These are phyloP conservation scores for Indicator maculatus DNA, from an alignment of 2,113 vertebrate genomes.

Conservation along the genomic window DNA sequence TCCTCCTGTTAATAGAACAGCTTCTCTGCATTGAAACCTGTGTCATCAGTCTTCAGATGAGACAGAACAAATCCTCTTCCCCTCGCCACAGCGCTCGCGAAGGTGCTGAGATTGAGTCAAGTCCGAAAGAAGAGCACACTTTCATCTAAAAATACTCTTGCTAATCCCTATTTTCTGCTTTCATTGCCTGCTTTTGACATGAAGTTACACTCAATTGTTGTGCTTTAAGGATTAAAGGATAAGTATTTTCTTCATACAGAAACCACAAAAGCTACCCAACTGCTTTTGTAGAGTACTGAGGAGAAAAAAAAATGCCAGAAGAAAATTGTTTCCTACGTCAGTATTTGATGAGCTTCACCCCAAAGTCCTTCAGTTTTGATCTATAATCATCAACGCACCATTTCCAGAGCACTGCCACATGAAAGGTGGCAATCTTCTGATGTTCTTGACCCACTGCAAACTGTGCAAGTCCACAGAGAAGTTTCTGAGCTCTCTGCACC, in stretches of 20 bases:
- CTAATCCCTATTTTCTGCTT: slow-evolving; percentile 35
- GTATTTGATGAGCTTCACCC: slow-evolving; percentile 11
- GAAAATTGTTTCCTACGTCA: background rate
- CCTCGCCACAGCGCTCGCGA: background rate
- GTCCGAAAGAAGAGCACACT: background rate
- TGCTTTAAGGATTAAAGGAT: slow-evolving; percentile 48
- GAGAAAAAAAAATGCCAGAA: slow-evolving; percentile 46
- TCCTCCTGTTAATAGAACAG: slow-evolving; percentile 27
- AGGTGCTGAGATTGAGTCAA: background rate
- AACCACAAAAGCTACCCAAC: background rate
- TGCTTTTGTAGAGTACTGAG: background rate
- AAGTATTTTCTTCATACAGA: slow-evolving; percentile 3
- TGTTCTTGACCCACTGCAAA: background rate
- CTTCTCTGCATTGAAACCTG: background rate
- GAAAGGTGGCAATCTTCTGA: background rate
- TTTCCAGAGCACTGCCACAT: background rate
- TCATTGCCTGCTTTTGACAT: background rate
- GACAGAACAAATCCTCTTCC: slow-evolving; percentile 32
- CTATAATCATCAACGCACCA: background rate
- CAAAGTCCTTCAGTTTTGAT: slow-evolving; percentile 13
- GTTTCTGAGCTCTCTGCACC: background rate
- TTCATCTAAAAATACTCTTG: slow-evolving; percentile 25
- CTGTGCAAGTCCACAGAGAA: background rate
- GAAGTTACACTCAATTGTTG: background rate
- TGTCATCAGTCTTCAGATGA: background rate